These are phyloP conservation scores for Diploscapter pachys DNA, from an alignment of 1,140 invertebrate species.

Conservation along the genomic window DNA sequence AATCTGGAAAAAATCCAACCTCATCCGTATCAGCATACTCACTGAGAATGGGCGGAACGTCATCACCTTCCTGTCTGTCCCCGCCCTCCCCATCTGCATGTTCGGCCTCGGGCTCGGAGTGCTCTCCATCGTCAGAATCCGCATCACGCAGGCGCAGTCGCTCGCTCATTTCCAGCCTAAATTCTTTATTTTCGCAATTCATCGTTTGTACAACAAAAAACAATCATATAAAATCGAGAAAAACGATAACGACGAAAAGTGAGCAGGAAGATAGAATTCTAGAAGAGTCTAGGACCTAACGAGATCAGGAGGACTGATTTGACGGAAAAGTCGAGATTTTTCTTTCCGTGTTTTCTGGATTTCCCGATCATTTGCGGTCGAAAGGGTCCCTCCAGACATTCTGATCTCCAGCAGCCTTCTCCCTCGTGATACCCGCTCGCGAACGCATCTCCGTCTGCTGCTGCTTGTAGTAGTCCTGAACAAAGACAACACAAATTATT, in stretches of 20 bases:
- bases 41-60: neutral
- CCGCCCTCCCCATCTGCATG: too few species aligned
- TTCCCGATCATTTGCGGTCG: conserved; percentile 26
- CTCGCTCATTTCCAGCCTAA: too few species aligned
- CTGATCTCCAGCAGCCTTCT: conserved; percentile 32
- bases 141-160: too few species aligned
- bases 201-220: conserved; percentile 12
- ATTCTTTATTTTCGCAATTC: conserved; percentile 4
- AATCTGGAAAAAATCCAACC: neutral
- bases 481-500: neutral
- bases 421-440: conserved; percentile 23
- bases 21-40: conserved; percentile 9
- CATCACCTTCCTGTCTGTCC: neutral
- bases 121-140: too few species aligned
- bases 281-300: conserved; percentile 1
- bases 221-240: neutral
- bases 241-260: neutral
- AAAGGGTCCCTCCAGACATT: conserved; percentile 38
- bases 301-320: neutral
- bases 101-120: too few species aligned
- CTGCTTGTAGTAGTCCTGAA: conserved; percentile 37
- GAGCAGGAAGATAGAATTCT: neutral
- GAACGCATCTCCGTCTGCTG: conserved; percentile 32
- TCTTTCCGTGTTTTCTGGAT: too few species aligned
- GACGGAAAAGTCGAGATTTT: neutral